phyloP scores from a whole-genome alignment of 2,113 vertebrate genomes.

The Haliaeetus leucogaster region DNA sequence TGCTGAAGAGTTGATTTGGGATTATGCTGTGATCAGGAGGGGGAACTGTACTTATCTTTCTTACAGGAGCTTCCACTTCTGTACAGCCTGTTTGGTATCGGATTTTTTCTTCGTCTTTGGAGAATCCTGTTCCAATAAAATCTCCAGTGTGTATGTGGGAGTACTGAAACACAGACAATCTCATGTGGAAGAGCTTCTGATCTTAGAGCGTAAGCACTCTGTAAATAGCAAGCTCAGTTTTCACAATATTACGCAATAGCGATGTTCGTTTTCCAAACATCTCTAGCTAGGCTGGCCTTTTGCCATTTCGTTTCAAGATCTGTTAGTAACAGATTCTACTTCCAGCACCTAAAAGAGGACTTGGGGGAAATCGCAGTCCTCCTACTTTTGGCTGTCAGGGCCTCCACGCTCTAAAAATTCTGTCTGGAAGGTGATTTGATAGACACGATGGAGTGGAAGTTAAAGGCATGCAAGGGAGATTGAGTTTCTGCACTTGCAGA shows the following conservation, averaged over 20 bases:
- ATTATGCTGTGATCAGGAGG: background rate
- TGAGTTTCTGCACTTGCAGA: background rate
- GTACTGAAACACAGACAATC: background rate
- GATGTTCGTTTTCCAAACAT: slow-evolving; percentile 27
- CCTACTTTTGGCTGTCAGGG: slow-evolving; percentile 25
- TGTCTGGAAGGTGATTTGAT: background rate
- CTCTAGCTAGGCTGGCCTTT: slow-evolving; percentile 24
- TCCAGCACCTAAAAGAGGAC: slow-evolving; percentile 32
- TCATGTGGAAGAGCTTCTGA: background rate
- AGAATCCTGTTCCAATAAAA: background rate
- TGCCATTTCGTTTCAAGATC: slow-evolving; percentile 33
- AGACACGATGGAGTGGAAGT: background rate
- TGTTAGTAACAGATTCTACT: slow-evolving; percentile 54
- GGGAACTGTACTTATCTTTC: background rate
- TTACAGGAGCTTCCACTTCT: background rate
- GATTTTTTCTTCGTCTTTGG: background rate
- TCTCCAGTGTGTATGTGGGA: background rate
- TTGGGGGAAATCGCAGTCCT: slow-evolving; percentile 1
- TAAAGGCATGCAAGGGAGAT: background rate
- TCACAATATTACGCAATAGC: slow-evolving; percentile 22
- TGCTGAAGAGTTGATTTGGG: background rate
- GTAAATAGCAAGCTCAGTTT: slow-evolving; percentile 50
- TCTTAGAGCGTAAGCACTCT: background rate
- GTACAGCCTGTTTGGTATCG: background rate
- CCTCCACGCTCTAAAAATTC: background rate